Evolutionary conservation across 2,888 invertebrate genomes (phyloP), one percentile per base, ranked within the genome.

Genomic region (Andrena hattorfiana): DNA sequence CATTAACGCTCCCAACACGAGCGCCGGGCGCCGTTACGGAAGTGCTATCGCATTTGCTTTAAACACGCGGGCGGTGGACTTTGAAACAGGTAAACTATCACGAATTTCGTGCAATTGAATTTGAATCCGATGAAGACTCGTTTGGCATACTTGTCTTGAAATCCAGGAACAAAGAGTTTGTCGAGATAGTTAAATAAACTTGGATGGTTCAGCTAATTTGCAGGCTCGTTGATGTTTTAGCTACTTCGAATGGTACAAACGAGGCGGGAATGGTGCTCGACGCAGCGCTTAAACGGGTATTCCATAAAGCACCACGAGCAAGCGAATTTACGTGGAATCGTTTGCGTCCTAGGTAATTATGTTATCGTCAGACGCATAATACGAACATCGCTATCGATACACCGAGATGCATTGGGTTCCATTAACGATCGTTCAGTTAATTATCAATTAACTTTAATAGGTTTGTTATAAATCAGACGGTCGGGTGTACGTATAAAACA

Each of bases 391-490:
- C 32, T 42, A 16, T 2, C 51, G 42, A 42, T 20, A 16, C 23
- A 67, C 30, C 68, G 35, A 48, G 51, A 51, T 13, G 20, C 30
- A 51, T 30, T 75, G 35, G 48, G 13, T 10, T n/a, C 30, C 20
- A 30, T 64, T 49, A 64, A 60, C 35, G 56, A 42, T 26, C 10
- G 28, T 32, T 30, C 64, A 20, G 59, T 70, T 60, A 76, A 79
- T 70, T 59, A 20, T 64, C 59, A 66, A 79, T 76, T 69, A 70
- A 59, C 60, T 60, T 54, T 42, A 70, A 76, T 66, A 28, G 30
- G 64, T 77, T 60, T 66, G 64, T 60, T 51, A 66, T 59, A 59
- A 79, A 66, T 66, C 69, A 8, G 8, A 42, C 30, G 10, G 13
- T 20, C 48, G 23, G 42, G 56, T 42, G 5, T 42, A 5, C 49